Percentiles rank a stretch among this genome's conserved stretches.
These are phyloP conservation scores for Drusus annulatus DNA, from an alignment of 1,140 invertebrate genomes.

Conservation along the genomic window DNA sequence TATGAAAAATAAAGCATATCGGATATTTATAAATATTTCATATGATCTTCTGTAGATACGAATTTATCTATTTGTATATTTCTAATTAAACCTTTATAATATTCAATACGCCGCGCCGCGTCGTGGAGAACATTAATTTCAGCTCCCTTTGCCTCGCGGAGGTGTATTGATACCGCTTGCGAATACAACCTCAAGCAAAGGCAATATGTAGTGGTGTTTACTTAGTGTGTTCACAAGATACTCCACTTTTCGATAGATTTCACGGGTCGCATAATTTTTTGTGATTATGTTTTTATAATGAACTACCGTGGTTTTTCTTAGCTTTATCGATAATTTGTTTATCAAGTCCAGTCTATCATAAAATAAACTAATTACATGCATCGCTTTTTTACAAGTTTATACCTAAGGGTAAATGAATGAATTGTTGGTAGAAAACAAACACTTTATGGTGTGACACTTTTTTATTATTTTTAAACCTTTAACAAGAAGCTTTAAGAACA, in stretches of 20 bases:
- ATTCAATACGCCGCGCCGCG: conserved; percentile 1
- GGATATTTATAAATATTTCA: no score
- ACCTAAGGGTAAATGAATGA: no score
- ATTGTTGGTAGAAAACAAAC: no score
- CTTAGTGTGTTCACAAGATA: background rate
- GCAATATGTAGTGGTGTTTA: no score
- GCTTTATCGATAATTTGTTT: background rate
- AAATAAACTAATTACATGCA: no score
- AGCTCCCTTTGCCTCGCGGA: background rate
- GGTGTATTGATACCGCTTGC: background rate
- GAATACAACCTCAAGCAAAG: background rate
- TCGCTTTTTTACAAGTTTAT: no score
- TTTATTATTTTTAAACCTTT: no score
- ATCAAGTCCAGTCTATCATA: background rate
- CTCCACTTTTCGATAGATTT: conserved; percentile 9
- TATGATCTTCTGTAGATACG: no score
- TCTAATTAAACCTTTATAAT: background rate
- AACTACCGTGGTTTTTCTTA: background rate
- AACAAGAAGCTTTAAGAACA: no score
- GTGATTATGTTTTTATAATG: background rate
- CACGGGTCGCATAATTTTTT: background rate
- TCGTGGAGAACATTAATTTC: background rate
- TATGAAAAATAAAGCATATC: no score
- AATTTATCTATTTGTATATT: no score
- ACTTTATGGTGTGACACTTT: no score